Conservation (phyloP, 2,113 vertebrate genomes). For the Paracanthobrama guichenoti region DNA sequence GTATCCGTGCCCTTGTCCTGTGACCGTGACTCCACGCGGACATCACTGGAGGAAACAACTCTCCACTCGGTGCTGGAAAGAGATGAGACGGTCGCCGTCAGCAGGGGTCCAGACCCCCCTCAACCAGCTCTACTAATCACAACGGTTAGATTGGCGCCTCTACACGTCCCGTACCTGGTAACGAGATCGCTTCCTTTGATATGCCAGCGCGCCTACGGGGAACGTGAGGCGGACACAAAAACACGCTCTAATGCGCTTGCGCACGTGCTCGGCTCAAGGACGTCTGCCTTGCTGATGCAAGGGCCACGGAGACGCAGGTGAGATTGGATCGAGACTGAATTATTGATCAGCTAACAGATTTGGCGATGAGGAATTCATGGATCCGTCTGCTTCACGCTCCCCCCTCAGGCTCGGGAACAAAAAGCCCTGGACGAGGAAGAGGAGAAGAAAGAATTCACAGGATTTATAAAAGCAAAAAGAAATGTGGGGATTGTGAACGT, state of each 20-base stretch:
- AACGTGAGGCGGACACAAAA: slow-evolving; percentile 43
- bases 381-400: slow-evolving; percentile 57
- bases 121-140: slow-evolving; percentile 65
- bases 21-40: slow-evolving; percentile 63
- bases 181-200: slow-evolving; percentile 72
- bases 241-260: background rate
- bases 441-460: background rate
- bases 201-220: slow-evolving; percentile 57
- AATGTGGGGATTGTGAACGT: slow-evolving; percentile 51
- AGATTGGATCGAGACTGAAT: slow-evolving; percentile 76
- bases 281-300: slow-evolving; percentile 65
- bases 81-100: slow-evolving; percentile 56
- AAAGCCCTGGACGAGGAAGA: background rate
- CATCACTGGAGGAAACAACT: slow-evolving; percentile 3
- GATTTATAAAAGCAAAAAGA: slow-evolving; percentile 53
- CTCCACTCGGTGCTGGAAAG: slow-evolving; percentile 53
- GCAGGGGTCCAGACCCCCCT: slow-evolving; percentile 33
- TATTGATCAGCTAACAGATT: slow-evolving; percentile 80
- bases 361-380: slow-evolving; percentile 76
- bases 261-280: slow-evolving; percentile 64
- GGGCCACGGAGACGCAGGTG: slow-evolving; percentile 62
- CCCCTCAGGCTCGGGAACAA: slow-evolving; percentile 52
- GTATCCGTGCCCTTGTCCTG: slow-evolving; percentile 47
- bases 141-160: slow-evolving; percentile 63
- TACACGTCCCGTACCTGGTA: slow-evolving; percentile 64